Conservation (phyloP, 2,888 invertebrate genomes). For the Microctonus hyperodae region DNA sequence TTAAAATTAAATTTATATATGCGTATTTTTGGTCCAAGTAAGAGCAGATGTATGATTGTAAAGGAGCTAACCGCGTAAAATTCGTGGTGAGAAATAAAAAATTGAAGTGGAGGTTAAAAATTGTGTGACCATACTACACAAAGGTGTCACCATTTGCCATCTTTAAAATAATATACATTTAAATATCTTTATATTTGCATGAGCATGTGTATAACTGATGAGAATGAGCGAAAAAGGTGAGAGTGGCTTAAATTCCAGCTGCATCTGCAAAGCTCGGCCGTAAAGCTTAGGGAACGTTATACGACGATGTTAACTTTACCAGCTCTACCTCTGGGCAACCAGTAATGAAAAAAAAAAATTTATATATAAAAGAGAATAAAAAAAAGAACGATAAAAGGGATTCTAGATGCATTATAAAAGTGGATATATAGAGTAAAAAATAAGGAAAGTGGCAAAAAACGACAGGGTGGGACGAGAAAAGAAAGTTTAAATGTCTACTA, state of each 20-base stretch:
- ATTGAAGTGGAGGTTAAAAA: not conserved
- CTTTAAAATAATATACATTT: not conserved
- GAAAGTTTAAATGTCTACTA: not conserved
- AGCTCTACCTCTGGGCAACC: slow-evolving; percentile 30
- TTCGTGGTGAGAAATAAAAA: not conserved
- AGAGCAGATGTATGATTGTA: not conserved
- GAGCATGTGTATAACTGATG: too few species aligned
- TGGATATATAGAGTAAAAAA: slow-evolving; percentile 20
- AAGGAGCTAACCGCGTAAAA: not conserved
- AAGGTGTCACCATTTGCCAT: not conserved
- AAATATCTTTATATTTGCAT: not conserved
- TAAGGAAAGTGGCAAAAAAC: not conserved
- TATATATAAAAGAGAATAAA: not conserved
- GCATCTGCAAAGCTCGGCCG: slow-evolving; percentile 34
- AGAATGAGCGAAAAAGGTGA: not conserved
- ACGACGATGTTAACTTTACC: slow-evolving; percentile 41
- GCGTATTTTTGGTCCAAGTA: not conserved
- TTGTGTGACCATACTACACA: not conserved
- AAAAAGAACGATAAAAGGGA: slow-evolving; percentile 29
- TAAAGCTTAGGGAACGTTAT: slow-evolving; percentile 36
- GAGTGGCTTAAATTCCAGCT: slow-evolving; percentile 26
- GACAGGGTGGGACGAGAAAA: not conserved
- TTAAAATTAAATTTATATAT: not conserved
- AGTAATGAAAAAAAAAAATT: slow-evolving; percentile 8
- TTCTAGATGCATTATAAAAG: slow-evolving; percentile 34